Percentiles rank a stretch among this genome's conserved stretches.
phyloP scores from a whole-genome alignment of 2,113 vertebrate species.

The Oncorhynchus gorbuscha region DNA sequence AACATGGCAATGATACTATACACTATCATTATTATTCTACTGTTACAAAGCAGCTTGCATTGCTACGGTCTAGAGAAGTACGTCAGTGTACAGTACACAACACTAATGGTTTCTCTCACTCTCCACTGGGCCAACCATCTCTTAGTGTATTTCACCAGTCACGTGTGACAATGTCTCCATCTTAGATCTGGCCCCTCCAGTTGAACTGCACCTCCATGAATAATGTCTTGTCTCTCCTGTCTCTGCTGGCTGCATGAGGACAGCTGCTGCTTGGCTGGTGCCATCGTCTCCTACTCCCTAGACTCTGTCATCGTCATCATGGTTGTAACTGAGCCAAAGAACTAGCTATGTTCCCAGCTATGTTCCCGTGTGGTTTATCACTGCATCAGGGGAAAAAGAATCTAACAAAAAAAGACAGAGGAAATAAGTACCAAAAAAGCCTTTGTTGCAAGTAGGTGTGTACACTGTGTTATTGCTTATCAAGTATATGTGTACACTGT shows the following conservation, averaged over 20 bases:
- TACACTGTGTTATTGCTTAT: no score
- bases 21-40: not conserved
- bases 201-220: constrained; percentile 27
- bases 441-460: constrained; percentile 45
- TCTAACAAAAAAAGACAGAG: not conserved
- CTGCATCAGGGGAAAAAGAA: constrained; percentile 18
- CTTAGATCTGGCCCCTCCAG: constrained; percentile 7
- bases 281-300: not conserved
- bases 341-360: constrained; percentile 14
- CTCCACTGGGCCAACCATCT: constrained; percentile 11
- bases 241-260: constrained; percentile 33
- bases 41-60: constrained; percentile 10
- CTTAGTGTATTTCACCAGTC: not conserved
- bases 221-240: constrained; percentile 2
- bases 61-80: not conserved
- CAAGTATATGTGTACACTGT: constrained; percentile 26
- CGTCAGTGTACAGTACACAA: not conserved
- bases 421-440: constrained; percentile 56
- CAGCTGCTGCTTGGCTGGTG: constrained; percentile 32
- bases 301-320: constrained; percentile 4
- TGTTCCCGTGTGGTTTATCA: constrained; percentile 8
- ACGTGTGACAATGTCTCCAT: not conserved
- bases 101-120: not conserved
- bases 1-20: constrained; percentile 1
- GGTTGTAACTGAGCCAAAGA: constrained; percentile 66